Evolutionary conservation across 2,797 vertebrate species (phyloP), one percentile per base, ranked within the genome.

Genomic region (Dromococcyx pavoninus): DNA sequence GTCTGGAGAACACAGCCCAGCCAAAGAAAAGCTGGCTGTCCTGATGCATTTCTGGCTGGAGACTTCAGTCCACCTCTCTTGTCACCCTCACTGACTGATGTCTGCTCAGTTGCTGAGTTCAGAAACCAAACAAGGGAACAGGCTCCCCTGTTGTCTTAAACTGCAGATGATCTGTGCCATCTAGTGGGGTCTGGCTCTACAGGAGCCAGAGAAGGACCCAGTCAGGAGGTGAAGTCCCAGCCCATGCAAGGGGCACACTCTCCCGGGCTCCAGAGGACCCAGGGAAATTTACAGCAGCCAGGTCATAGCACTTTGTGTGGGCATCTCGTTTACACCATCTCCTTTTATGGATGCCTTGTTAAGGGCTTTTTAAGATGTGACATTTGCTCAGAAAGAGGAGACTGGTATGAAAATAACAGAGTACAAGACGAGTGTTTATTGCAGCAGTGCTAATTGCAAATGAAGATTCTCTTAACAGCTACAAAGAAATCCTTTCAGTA

Each of bases 401-500:
- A 7, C n/a, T 9, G 83, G 12, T 19, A 48, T 35, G 77, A 79
- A 87, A 87, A 92, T 44, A 86, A 88, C 44, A 88, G 64, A 48
- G 71, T 37, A 58, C 0, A 2, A 74, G 51, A 24, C 0, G 4
- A 19, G 44, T 57, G 44, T 39, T 88, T 60, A 54, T 25, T 54
- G 70, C 56, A 44, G 54, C 46, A 21, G 75, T 3, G 1, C 56
- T 56, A 79, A 16, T 7, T 46, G 62, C 46, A 56, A 39, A 48
- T 37, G 19, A 41, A 64, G 69, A 21, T 80, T 67, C 28, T 58
- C n/a, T 18, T 5, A 41, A 51, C n/a, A 32, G 25, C 33, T 67
- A 74, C 82, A 95, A 94, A 86, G 86, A 35, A 32, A 48, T 35
- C 57, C 72, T 86, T 94, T 91, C 79, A 76, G 50, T n/a, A 30